phyloP scores from a whole-genome alignment of 2,888 invertebrate species.

The Sceliomorpha sp. region DNA sequence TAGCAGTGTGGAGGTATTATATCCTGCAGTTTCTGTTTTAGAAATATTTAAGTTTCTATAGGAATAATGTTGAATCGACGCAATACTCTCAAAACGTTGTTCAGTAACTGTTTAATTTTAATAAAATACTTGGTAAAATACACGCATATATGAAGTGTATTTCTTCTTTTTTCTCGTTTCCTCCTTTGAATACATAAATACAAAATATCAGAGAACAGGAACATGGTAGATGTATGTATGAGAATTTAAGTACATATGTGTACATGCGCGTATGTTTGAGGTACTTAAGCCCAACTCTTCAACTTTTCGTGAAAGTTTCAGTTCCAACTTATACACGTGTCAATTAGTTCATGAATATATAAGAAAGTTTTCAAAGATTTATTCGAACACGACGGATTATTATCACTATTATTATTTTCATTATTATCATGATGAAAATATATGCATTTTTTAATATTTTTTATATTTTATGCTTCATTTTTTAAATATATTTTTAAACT shows the following conservation, averaged over 20 bases:
- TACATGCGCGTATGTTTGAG: too few species aligned
- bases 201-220: conserved; percentile 9
- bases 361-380: not conserved
- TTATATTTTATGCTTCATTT: too few species aligned
- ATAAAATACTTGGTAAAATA: not conserved
- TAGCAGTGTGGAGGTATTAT: too few species aligned
- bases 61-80: too few species aligned
- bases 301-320: conserved; percentile 5
- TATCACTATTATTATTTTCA: not conserved
- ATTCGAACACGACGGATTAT: not conserved
- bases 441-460: too few species aligned
- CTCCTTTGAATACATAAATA: conserved; percentile 10
- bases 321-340: too few species aligned
- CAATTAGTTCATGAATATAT: too few species aligned
- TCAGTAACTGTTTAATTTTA: not conserved
- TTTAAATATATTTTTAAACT: too few species aligned
- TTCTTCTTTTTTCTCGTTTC: conserved; percentile 9
- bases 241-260: too few species aligned
- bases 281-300: conserved; percentile 9
- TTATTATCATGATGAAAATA: too few species aligned
- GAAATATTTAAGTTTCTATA: too few species aligned
- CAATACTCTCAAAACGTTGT: not conserved
- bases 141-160: conserved; percentile 6
- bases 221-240: conserved; percentile 2
- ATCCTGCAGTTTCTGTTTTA: too few species aligned